phyloP scores from a whole-genome alignment of 2,797 vertebrate species.

The Acrossocheilus wenchowensis region DNA sequence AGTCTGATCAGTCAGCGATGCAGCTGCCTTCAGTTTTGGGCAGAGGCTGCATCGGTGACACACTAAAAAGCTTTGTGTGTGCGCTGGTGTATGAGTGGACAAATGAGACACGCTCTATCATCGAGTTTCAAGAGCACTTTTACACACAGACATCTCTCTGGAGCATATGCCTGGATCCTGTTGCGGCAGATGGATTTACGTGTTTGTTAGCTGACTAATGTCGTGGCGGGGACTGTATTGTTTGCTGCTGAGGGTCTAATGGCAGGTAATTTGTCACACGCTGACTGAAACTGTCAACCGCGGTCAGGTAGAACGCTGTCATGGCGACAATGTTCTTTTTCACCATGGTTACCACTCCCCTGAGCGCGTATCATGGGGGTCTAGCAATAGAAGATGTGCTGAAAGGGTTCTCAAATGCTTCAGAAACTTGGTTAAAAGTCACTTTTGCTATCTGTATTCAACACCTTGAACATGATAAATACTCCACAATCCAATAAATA shows the following conservation, averaged over 20 bases:
- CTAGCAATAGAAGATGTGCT: background rate
- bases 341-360: constrained; percentile 19
- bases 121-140: constrained; percentile 46
- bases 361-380: constrained; percentile 20
- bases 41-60: background rate
- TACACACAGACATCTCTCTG: constrained; percentile 40
- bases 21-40: background rate
- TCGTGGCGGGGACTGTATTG: constrained; percentile 49
- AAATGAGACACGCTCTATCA: constrained; percentile 37
- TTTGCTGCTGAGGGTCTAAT: constrained; percentile 57
- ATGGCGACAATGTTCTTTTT: constrained; percentile 46
- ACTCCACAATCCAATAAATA: background rate
- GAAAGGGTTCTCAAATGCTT: constrained; percentile 14
- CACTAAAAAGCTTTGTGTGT: background rate
- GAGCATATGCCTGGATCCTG: constrained; percentile 29
- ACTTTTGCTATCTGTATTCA: background rate
- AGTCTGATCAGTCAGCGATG: background rate
- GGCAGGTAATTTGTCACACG: constrained; percentile 62
- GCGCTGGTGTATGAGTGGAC: constrained; percentile 1
- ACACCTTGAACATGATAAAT: background rate
- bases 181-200: constrained; percentile 45
- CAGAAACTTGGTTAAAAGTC: constrained; percentile 14
- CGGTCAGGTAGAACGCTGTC: constrained; percentile 56
- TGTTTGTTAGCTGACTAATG: constrained; percentile 56
- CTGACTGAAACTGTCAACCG: constrained; percentile 60